Evolutionary conservation across 2,797 vertebrate genomes (phyloP).

Genomic region (Tangara arthus): DNA sequence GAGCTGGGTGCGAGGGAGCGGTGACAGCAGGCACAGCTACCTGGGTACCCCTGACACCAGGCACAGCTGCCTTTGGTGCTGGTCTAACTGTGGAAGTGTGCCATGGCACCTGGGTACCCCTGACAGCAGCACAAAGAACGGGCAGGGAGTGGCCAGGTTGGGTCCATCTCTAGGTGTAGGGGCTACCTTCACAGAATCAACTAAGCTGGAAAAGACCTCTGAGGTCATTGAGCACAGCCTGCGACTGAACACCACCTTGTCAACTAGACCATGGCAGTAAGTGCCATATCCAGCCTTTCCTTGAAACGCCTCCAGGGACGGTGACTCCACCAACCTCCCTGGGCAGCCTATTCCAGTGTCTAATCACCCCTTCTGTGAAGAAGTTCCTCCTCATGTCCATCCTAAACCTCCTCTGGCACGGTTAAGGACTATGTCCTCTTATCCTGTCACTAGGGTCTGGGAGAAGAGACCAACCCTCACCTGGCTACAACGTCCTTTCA

Average conservation of each 20-base stretch:
- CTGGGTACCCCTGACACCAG: neutral
- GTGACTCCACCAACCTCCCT: neutral
- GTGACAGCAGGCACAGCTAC: neutral
- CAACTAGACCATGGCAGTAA: neutral
- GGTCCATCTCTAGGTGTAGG: fast-evolving
- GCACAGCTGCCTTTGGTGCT: neutral
- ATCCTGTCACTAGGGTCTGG: neutral
- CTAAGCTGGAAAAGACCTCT: neutral
- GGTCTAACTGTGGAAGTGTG: fast-evolving
- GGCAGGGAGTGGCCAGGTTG: fast-evolving
- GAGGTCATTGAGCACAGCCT: neutral
- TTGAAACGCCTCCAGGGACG: neutral
- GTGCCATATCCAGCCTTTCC: neutral
- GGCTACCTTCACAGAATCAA: fast-evolving
- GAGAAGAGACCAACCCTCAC: neutral
- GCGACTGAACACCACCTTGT: fast-evolving
- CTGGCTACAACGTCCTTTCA: neutral
- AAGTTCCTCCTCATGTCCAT: neutral
- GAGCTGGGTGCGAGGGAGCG: too few relatives aligned
- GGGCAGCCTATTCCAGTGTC: neutral
- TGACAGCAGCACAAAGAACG: fast-evolving
- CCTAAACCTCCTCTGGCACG: neutral
- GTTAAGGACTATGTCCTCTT: neutral
- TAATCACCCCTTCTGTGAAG: neutral
- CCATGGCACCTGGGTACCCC: fast-evolving